Evolutionary conservation across 2,113 vertebrate species (phyloP).

Genomic region (Galeopterus variegatus): DNA sequence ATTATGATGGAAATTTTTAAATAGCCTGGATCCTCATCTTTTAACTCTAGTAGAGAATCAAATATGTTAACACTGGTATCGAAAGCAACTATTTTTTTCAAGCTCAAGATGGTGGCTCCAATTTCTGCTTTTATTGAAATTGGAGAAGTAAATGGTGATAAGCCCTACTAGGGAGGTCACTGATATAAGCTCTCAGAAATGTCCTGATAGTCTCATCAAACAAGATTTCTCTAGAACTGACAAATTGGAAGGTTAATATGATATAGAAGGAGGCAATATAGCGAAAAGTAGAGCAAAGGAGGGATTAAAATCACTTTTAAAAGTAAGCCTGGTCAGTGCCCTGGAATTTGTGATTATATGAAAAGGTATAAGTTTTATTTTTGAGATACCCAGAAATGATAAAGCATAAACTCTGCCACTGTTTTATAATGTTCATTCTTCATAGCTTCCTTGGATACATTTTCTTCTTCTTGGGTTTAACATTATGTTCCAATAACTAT

Average conservation of each 20-base stretch:
- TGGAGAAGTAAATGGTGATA: background rate
- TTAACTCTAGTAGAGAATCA: background rate
- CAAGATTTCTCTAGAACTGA: conserved; percentile 1
- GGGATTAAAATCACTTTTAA: background rate
- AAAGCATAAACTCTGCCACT: background rate
- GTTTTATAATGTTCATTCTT: background rate
- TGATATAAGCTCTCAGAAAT: background rate
- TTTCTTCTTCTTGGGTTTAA: conserved; percentile 49
- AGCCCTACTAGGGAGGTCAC: background rate
- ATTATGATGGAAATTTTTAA: conserved; percentile 12
- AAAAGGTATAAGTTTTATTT: background rate
- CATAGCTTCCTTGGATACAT: background rate
- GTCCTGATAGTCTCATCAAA: background rate
- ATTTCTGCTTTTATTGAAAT: background rate
- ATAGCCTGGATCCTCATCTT: background rate
- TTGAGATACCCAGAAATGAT: background rate
- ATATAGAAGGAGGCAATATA: background rate
- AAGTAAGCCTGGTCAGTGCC: background rate
- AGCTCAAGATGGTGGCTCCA: background rate
- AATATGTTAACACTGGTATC: background rate
- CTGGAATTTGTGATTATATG: background rate
- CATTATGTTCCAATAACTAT: background rate
- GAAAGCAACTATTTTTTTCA: background rate
- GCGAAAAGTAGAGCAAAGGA: background rate
- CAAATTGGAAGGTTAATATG: background rate